Percentiles rank a stretch among this genome's conserved stretches.
Evolutionary conservation across 2,888 invertebrate genomes (phyloP).

Genomic region (Hartigia nigra): DNA sequence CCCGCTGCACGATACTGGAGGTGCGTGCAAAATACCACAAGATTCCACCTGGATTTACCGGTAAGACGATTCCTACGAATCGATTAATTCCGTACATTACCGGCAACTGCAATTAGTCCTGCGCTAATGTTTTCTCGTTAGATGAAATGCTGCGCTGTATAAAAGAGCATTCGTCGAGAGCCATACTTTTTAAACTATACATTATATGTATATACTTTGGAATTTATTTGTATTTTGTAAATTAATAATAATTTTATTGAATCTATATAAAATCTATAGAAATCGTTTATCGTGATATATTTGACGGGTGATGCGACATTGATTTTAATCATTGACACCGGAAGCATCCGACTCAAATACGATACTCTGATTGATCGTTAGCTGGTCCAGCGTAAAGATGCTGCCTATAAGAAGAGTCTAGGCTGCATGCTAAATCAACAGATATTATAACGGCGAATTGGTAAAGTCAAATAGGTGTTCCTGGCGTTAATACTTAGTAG

Average conservation of each 20-base stretch:
- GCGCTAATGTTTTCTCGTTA: conserved; percentile 57
- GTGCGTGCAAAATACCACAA: neutral
- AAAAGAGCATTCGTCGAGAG: neutral
- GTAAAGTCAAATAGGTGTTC: neutral
- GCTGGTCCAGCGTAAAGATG: neutral
- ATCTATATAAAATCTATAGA: neutral
- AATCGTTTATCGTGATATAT: neutral
- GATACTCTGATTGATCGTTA: neutral
- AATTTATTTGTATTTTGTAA: neutral
- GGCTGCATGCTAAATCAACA: neutral
- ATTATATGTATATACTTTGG: too few relatives aligned
- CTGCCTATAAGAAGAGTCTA: neutral
- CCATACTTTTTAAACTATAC: neutral
- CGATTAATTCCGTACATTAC: conserved; percentile 49
- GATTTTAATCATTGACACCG: neutral
- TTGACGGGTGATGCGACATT: neutral
- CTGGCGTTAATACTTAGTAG: neutral
- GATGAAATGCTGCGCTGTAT: conserved; percentile 3
- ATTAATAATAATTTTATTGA: neutral
- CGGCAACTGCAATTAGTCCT: conserved; percentile 56
- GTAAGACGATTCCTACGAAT: conserved; percentile 46
- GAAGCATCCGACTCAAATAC: neutral
- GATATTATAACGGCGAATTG: neutral
- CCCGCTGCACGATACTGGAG: neutral
- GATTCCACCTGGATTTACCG: neutral